Conservation (phyloP, 2,797 vertebrate species). For the Enteromius unitaeniatus region DNA sequence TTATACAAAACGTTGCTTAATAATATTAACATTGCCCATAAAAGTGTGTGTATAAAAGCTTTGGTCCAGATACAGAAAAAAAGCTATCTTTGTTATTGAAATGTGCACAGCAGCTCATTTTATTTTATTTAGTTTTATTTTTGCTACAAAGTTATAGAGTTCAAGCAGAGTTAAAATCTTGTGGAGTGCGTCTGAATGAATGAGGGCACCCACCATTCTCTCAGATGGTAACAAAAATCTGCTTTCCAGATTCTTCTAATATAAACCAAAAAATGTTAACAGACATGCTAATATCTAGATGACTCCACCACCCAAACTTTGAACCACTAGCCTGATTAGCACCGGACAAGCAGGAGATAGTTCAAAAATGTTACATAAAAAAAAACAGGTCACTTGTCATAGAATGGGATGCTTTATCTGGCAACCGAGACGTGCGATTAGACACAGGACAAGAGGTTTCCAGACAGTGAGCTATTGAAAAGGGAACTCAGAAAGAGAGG, state of each 20-base stretch:
- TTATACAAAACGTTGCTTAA: background rate
- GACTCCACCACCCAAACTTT: conserved; percentile 16
- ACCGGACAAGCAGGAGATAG: conserved; percentile 62
- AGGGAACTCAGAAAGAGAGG: conserved; percentile 72
- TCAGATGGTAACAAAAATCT: conserved; percentile 25
- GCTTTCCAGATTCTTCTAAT: background rate
- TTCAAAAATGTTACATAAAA: conserved; percentile 75
- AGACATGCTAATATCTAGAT: conserved; percentile 17
- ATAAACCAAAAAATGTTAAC: conserved; percentile 1
- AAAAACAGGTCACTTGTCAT: conserved; percentile 75
- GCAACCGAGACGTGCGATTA: conserved; percentile 71
- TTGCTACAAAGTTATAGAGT: background rate
- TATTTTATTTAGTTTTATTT: background rate
- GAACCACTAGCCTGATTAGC: conserved; percentile 23
- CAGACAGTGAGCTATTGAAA: conserved; percentile 76
- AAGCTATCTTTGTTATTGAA: background rate
- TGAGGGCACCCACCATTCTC: background rate
- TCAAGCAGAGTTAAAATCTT: conserved; percentile 2
- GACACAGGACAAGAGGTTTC: conserved; percentile 77
- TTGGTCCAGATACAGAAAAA: background rate
- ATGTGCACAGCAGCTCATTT: background rate
- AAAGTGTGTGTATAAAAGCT: background rate
- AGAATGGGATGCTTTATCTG: conserved; percentile 78
- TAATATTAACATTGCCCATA: conserved; percentile 12
- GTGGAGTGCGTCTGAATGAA: conserved; percentile 17